Evolutionary conservation across 35 echinoderm and acorn worm species (phyloP).

Genomic region (Anneissia japonica): DNA sequence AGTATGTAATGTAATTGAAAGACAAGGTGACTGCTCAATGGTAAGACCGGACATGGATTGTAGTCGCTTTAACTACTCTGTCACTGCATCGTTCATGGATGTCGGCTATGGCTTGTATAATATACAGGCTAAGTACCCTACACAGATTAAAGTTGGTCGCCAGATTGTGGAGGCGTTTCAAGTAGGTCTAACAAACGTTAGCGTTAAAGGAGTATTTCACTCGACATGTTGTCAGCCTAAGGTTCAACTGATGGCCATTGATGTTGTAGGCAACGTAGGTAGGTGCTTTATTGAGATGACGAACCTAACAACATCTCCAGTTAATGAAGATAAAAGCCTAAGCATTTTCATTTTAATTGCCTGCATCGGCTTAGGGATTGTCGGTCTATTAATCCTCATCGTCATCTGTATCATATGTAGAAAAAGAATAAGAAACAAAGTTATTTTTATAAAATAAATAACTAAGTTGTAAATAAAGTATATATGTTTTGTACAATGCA

Average conservation of each 20-base stretch:
- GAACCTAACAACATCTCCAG: not conserved
- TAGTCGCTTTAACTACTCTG: not conserved
- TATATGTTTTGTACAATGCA: not conserved
- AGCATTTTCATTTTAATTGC: not conserved
- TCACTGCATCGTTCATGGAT: not conserved
- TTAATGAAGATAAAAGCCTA: not conserved
- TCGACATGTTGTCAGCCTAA: not conserved
- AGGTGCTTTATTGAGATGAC: not conserved
- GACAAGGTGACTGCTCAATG: not conserved
- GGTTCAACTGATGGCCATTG: not conserved
- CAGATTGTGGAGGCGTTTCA: not conserved
- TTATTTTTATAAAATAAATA: not conserved
- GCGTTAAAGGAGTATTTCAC: not conserved
- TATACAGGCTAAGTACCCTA: not conserved
- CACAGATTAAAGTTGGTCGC: not conserved
- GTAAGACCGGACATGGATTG: not conserved
- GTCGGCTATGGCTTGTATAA: not conserved
- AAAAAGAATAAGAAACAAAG: not conserved
- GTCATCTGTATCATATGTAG: not conserved
- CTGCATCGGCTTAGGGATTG: not conserved
- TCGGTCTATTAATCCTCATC: not conserved
- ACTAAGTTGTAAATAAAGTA: not conserved
- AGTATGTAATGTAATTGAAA: not conserved
- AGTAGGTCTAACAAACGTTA: not conserved
- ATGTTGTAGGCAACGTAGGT: not conserved